phyloP scores from a whole-genome alignment of 2,888 invertebrate species.

The Orchesella flavescens region DNA sequence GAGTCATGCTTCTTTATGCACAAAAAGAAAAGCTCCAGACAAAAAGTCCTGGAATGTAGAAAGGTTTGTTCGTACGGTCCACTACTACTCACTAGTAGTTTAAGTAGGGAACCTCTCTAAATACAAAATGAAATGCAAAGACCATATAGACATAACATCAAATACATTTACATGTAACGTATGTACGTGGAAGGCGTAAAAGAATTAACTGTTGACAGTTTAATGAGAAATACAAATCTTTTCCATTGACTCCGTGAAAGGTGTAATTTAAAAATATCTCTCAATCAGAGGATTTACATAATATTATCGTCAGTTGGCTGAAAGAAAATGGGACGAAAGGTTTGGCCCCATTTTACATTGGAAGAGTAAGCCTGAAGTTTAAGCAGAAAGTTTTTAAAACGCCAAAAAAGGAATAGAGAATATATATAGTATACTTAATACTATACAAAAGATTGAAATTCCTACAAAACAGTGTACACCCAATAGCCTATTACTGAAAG shows the following conservation, averaged over 20 bases:
- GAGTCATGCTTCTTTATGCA: slow-evolving; percentile 41
- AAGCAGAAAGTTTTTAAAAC: neutral
- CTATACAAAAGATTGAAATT: neutral
- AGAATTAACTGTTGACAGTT: slow-evolving; percentile 61
- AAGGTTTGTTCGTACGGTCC: too few relatives aligned
- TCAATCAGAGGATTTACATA: slow-evolving; percentile 61
- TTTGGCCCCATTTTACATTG: neutral
- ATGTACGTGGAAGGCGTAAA: too few relatives aligned
- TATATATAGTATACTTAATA: too few relatives aligned
- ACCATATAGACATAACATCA: too few relatives aligned
- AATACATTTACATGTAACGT: too few relatives aligned
- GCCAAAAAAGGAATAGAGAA: neutral
- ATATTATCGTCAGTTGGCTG: neutral
- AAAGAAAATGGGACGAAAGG: neutral
- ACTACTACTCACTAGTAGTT: too few relatives aligned
- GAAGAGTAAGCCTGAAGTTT: neutral
- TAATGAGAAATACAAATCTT: slow-evolving; percentile 62
- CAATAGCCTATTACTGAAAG: too few relatives aligned
- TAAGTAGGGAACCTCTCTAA: too few relatives aligned
- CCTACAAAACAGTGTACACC: too few relatives aligned
- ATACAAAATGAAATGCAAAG: too few relatives aligned
- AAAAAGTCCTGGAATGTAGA: too few relatives aligned
- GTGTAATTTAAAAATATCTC: slow-evolving; percentile 62
- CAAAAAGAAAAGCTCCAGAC: neutral
- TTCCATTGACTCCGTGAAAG: slow-evolving; percentile 59